Evolutionary conservation across 2,113 vertebrate species (phyloP).

Genomic region (Barbus barbus): DNA sequence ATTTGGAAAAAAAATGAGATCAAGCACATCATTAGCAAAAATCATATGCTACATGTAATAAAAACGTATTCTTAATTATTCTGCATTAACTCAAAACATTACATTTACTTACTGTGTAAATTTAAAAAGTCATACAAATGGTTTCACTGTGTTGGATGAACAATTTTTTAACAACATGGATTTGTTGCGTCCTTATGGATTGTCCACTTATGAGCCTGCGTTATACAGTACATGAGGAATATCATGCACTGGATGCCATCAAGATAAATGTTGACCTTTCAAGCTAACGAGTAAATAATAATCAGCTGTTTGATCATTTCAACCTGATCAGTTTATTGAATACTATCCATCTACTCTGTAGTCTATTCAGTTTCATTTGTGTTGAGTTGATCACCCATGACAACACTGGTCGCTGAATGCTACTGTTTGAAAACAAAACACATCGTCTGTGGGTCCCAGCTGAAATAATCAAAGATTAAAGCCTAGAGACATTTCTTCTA

Average conservation of each 20-base stretch:
- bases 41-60: too few relatives aligned
- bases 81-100: too few relatives aligned
- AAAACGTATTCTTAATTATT: too few relatives aligned
- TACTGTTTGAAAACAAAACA: constrained; percentile 4
- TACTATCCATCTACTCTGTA: not conserved
- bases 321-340: constrained; percentile 3
- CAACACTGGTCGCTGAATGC: not conserved
- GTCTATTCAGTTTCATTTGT: not conserved
- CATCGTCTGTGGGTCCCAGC: not conserved
- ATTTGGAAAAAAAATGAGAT: too few relatives aligned
- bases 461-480: constrained; percentile 18
- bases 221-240: too few relatives aligned
- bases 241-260: not conserved
- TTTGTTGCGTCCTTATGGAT: too few relatives aligned
- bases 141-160: too few relatives aligned
- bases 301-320: not conserved
- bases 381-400: not conserved
- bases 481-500: not conserved
- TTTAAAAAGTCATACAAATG: too few relatives aligned
- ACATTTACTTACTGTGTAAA: too few relatives aligned
- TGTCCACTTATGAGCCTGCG: too few relatives aligned
- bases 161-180: too few relatives aligned
- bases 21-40: not conserved
- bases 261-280: not conserved
- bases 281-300: not conserved